These are phyloP conservation scores for Rhyacophila brunnea DNA, from an alignment of 1,140 invertebrate species.

Conservation along the genomic window DNA sequence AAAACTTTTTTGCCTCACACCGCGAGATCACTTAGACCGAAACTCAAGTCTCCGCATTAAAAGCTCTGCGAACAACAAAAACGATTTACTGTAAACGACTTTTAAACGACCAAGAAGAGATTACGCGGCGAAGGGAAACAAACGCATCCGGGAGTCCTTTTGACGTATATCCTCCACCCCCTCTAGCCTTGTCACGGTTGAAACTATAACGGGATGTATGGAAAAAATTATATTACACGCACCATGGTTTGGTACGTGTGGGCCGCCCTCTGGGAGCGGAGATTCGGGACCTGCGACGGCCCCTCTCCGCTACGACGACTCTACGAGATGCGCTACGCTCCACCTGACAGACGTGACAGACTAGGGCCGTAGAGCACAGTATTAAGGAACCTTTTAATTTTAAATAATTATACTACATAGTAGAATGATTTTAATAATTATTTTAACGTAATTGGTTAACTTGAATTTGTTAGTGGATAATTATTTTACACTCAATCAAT, in stretches of 20 bases:
- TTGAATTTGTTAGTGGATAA: too few relatives aligned
- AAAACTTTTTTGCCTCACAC: too few relatives aligned
- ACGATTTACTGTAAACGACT: constrained; percentile 33
- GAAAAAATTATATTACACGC: constrained; percentile 6
- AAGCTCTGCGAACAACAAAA: constrained; percentile 27
- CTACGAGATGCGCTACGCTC: too few relatives aligned
- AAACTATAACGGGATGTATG: constrained; percentile 1
- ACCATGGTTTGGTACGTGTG: not conserved
- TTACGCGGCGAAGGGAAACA: constrained; percentile 8
- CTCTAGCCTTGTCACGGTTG: not conserved
- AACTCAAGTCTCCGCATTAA: constrained; percentile 10
- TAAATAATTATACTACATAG: too few relatives aligned
- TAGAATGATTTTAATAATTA: too few relatives aligned
- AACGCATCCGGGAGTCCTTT: constrained; percentile 8
- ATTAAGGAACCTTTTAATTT: too few relatives aligned
- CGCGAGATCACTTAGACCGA: too few relatives aligned
- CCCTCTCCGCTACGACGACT: too few relatives aligned
- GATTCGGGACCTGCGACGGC: not conserved
- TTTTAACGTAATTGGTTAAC: too few relatives aligned
- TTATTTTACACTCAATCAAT: too few relatives aligned
- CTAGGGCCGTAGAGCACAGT: not conserved
- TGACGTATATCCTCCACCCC: not conserved
- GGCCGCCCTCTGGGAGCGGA: not conserved
- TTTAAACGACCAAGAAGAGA: constrained; percentile 31
- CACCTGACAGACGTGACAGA: constrained; percentile 7